Evolutionary conservation across 2,113 vertebrate genomes (phyloP), one percentile per base, ranked within the genome.

Genomic region (Anthoscopus minutus): DNA sequence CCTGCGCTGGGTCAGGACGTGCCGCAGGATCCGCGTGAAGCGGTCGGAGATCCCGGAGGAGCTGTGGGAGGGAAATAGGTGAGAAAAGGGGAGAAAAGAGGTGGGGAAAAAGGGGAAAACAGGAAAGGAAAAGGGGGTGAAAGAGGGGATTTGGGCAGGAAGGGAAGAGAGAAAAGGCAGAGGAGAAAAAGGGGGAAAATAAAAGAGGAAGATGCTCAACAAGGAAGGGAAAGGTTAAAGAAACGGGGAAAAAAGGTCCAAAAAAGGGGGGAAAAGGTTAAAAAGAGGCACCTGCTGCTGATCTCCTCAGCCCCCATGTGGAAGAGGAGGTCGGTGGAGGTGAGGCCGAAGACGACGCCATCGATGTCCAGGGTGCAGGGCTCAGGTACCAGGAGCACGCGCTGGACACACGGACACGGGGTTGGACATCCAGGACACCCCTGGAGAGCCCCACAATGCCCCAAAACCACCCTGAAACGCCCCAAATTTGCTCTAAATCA

Each of bases 301-400:
- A 99, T 99, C 97, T 99, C 99, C 94, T 99, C 99, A 0, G 98
- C 98, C 1, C 99, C 98, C 98, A 99, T 98, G 97, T 99, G 98
- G 91, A 99, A 98, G 13, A 99, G 96, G 27, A 99, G 97, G 74
- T 99, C 99, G 0, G 98, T 99, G 86, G 99, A 99, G 0, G 98
- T 99, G 86, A 99, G 56, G 67, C 99, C 99, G 4, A 99, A 82
- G 13, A 98, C 93, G 44, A 98, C 97, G 0, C 98, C 98, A 1
- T 98, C 98, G 33, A 99, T 71, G 28, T 98, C 97, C 61, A 99
- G 96, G 28, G 97, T 99, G 97, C 98, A 99, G 94, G 99, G 99
- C 83, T 99, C 99, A 0, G 99, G 93, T n/a, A 98, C 98, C 33
- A 99, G 96, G 10, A 92, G 98, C 42, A 99, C 98, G 2, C 98